Base-by-base conservation (phyloP, 2,113 vertebrate genomes). In the Theristicus caerulescens region DNA sequence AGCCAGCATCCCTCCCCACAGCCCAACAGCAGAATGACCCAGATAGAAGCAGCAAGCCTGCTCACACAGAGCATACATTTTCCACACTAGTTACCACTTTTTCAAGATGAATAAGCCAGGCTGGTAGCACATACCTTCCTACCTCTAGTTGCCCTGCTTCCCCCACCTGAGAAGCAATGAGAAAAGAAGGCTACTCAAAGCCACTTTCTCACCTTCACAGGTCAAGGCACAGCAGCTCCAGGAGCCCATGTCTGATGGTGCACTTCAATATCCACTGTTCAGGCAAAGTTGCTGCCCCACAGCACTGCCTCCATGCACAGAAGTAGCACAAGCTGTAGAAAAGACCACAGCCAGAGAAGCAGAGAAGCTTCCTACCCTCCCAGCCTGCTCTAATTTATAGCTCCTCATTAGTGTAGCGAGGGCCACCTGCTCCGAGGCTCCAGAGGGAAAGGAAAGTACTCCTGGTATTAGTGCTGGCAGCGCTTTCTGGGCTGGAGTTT, bases 351-450 rank as follows among this genome's bases (percentile, higher is more conserved):
- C 1, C 9, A 52, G 4, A 55, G 2, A 25, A 11, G 4, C 27
- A 54, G 24, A n/a, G 1, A 34, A 25, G 0, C 2, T 3, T 6
- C 1, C 1, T 4, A 0, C 0, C 0, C 0, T 0, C 2, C 3
- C 44, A 15, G 4, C 27, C 54, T 74, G 38, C n/a, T 4, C 5
- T 38, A 16, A 67, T 74, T 80, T 65, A 57, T 52, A 78, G 29
- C 31, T 38, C 5, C 51, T 90, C 49, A 11, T 80, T 70, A 49
- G 17, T 3, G 2, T 34, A 70, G 9, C 0, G 1, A 87, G 54
- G n/a, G 32, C 3, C 65, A 61, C 21, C 31, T 82, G 36, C 21
- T 57, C 18, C 36, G 11, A 0, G 19, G 18, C 5, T 44, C 31
- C 11, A 36, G 40, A 8, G 14, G 17, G 15, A 83, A 78, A 51